Evolutionary conservation across 2,113 vertebrate genomes (phyloP), one percentile per base, ranked within the genome.

Genomic region (Orthochromis malagaraziensis): DNA sequence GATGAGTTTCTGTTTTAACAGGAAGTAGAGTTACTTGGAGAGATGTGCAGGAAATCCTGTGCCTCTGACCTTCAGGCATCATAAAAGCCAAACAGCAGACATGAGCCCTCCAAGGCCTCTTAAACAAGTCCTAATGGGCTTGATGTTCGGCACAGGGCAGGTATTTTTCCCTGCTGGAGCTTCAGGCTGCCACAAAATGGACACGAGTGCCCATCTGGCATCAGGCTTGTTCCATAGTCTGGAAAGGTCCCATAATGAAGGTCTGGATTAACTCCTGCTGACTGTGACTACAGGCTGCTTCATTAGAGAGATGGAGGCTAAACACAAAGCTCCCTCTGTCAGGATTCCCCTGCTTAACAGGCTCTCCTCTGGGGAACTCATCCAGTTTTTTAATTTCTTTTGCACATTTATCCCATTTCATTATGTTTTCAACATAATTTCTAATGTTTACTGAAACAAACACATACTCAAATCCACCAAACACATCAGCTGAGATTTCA

Each of bases 21-120:
- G 89, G 92, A 92, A 81, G 81, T 3, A 24, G 51, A 86, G 82
- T 79, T 77, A n/a, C 58, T 81, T 0, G 6, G 47, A 54, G 53
- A 63, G 79, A 82, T 54, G 49, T 79, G 16, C 38, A 80, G 73
- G 63, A 80, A 82, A 81, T 51, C 9, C 4, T 12, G 42, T 4
- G 40, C 81, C 73, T 88, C 65, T 84, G 84, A 90, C 81, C 82
- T 82, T 79, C 84, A 86, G 86, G 40, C 87, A 54, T 89, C 91
- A 68, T 90, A 68, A 92, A 90, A 73, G 26, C 53, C 55, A 63
- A 82, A 82, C 77, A 0, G 68, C 70, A 83, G 33, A 83, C 45
- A 4, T 21, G 33, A 83, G 81, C 84, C 54, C 84, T 92, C 63
- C 83, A 63, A 90, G 21, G 38, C 5, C 53, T 79, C 51, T 75